A percentile compares a stretch with the other conserved stretches of the same genome.
Conservation (phyloP, 1,140 invertebrate species). For the honey bee (Apis mellifera) region DNA sequence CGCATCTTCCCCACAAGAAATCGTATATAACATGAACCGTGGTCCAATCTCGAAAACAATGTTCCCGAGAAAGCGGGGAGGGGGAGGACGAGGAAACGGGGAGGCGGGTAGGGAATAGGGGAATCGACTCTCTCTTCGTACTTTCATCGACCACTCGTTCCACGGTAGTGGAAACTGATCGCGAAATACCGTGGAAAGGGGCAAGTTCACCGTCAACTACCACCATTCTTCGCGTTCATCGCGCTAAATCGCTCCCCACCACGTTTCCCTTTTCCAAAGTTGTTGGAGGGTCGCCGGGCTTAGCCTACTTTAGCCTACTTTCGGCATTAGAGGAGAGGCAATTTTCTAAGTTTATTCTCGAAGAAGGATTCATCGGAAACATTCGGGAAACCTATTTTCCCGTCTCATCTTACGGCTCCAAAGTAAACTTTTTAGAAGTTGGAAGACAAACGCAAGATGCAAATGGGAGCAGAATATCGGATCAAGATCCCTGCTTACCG, state of each 20-base stretch:
- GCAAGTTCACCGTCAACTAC: background rate
- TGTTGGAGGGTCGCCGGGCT: background rate
- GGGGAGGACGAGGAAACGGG: too few relatives aligned
- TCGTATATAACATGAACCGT: too few relatives aligned
- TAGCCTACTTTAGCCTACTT: constrained; percentile 28
- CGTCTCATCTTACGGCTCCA: background rate
- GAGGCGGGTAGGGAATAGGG: background rate
- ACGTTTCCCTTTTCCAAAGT: background rate
- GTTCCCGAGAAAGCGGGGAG: background rate
- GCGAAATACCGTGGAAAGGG: background rate
- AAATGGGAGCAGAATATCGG: background rate
- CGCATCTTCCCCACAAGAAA: background rate
- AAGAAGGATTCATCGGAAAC: background rate
- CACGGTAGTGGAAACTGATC: background rate
- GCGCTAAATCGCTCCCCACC: background rate
- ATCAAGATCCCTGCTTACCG: background rate
- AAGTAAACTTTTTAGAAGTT: background rate
- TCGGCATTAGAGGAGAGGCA: background rate
- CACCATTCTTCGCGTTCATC: background rate
- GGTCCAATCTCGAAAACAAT: background rate
- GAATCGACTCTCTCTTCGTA: too few relatives aligned
- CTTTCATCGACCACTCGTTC: background rate
- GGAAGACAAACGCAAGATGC: too few relatives aligned
- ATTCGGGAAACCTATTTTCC: background rate
- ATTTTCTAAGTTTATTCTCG: background rate